phyloP scores from a whole-genome alignment of 1,140 invertebrate species.

The Microplitis mediator region DNA sequence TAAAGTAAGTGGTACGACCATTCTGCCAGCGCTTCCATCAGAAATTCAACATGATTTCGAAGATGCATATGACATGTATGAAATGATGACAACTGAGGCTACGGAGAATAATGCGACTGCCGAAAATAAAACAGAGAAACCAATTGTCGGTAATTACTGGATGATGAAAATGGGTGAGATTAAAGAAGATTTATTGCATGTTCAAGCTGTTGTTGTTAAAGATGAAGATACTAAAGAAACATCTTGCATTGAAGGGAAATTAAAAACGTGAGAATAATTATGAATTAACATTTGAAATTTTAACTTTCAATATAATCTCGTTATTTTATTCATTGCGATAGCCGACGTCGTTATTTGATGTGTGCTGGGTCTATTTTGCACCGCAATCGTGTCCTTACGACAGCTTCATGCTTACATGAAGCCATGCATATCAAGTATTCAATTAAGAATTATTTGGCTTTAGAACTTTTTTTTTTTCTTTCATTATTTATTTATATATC shows the following conservation, averaged over 20 bases:
- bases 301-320: neutral
- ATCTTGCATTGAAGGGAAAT: constrained; percentile 23
- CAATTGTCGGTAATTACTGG: constrained; percentile 27
- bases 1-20: too few species aligned
- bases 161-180: constrained; percentile 29
- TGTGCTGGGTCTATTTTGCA: constrained; percentile 42
- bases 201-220: constrained; percentile 41
- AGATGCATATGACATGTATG: neutral
- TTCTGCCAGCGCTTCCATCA: neutral
- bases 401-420: constrained; percentile 42
- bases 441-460: neutral
- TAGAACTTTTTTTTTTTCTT: neutral
- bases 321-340: constrained; percentile 20
- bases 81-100: neutral
- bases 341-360: constrained; percentile 38
- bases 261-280: constrained; percentile 30
- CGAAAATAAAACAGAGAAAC: neutral
- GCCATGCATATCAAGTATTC: constrained; percentile 37
- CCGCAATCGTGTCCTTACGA: constrained; percentile 40
- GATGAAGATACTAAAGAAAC: constrained; percentile 34
- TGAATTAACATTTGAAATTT: neutral
- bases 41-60: neutral
- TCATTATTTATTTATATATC: neutral
- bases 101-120: neutral
- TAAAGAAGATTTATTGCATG: constrained; percentile 27